Evolutionary conservation across 1,140 invertebrate genomes (phyloP).

Genomic region (Meloidogyne floridensis): DNA sequence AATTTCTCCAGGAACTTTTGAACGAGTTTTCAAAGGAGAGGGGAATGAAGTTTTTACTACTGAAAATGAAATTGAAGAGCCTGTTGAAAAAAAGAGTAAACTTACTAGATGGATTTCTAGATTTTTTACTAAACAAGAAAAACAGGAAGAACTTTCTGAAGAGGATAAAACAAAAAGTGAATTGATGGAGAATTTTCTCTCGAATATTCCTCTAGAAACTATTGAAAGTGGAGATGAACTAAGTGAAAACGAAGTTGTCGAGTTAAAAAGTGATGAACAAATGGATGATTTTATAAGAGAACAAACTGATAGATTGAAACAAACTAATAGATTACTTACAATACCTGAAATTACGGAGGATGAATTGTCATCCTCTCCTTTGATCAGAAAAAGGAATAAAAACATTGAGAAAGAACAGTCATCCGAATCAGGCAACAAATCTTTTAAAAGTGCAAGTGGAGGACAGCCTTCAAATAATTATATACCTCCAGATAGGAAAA

Average conservation of each 20-base stretch:
- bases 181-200: neutral
- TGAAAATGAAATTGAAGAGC: too few relatives aligned
- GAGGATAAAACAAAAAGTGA: neutral
- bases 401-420: neutral
- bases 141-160: neutral
- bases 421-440: neutral
- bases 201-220: neutral
- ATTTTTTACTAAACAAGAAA: neutral
- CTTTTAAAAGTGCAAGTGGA: neutral
- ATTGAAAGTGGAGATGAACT: neutral
- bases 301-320: neutral
- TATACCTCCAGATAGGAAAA: conserved; percentile 2
- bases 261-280: neutral
- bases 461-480: neutral
- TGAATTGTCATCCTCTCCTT: neutral
- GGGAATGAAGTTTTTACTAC: neutral
- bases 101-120: neutral
- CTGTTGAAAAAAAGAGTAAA: neutral
- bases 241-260: neutral
- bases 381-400: conserved; percentile 4
- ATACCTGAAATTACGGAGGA: neutral
- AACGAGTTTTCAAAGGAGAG: neutral
- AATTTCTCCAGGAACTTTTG: neutral
- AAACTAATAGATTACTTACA: neutral
- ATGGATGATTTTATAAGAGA: neutral